phyloP scores from a whole-genome alignment of 2,113 vertebrate species.

The Semnopithecus entellus region DNA sequence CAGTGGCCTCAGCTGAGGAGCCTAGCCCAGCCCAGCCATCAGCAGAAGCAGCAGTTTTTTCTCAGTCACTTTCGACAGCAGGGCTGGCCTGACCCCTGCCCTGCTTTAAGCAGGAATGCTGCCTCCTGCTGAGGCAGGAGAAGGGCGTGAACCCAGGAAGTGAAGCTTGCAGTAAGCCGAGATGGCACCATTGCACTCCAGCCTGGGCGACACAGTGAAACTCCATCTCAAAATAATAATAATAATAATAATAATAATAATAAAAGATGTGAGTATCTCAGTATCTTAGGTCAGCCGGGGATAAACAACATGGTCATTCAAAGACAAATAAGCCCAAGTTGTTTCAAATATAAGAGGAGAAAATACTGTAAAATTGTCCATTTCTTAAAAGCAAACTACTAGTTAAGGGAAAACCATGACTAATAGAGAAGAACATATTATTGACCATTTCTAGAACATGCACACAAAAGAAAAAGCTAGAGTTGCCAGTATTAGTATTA shows the following conservation, averaged over 20 bases:
- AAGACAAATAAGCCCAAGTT: neutral
- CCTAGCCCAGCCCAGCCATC: too few relatives aligned
- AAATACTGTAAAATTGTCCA: neutral
- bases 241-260: too few relatives aligned
- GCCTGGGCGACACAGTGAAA: too few relatives aligned
- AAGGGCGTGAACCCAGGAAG: too few relatives aligned
- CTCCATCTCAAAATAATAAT: too few relatives aligned
- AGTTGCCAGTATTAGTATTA: neutral
- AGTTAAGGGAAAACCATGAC: neutral
- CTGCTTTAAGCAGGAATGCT: neutral
- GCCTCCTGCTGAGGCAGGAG: neutral
- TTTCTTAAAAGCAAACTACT: neutral
- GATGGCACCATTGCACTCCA: too few relatives aligned
- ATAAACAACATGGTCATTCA: neutral
- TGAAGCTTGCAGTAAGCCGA: too few relatives aligned
- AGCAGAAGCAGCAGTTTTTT: too few relatives aligned
- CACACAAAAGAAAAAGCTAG: neutral
- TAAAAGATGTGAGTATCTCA: neutral
- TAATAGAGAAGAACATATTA: neutral
- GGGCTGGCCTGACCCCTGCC: neutral
- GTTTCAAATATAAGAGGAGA: neutral
- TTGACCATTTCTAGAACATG: neutral
- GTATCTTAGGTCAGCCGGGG: neutral
- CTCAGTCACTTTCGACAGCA: neutral
- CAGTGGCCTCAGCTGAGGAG: neutral